These are phyloP conservation scores for Cetonia aurata DNA, from an alignment of 2,888 invertebrate genomes.

Conservation along the genomic window DNA sequence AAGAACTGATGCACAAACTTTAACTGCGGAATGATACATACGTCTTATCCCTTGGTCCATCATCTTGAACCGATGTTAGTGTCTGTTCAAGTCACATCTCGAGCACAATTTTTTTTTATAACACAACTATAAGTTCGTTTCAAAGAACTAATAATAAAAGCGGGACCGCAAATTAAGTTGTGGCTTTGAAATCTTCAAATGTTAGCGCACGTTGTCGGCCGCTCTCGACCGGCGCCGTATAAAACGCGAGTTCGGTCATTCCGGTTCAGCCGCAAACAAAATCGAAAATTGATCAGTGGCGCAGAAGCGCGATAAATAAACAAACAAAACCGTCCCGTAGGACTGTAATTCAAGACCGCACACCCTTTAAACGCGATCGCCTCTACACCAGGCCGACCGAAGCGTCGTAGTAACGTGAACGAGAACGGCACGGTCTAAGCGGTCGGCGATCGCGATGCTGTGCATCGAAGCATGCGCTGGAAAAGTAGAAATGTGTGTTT, in stretches of 20 bases:
- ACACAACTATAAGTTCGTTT: slow-evolving; percentile 15
- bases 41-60: slow-evolving; percentile 83
- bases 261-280: neutral
- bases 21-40: slow-evolving; percentile 67
- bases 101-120: neutral
- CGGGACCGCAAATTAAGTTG: slow-evolving; percentile 15
- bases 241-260: neutral
- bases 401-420: slow-evolving; percentile 26
- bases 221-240: slow-evolving; percentile 11
- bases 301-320: slow-evolving; percentile 28
- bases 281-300: slow-evolving; percentile 26
- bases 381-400: slow-evolving; percentile 25
- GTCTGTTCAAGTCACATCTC: slow-evolving; percentile 27
- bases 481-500: slow-evolving; percentile 51
- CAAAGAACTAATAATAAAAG: slow-evolving; percentile 42
- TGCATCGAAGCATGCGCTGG: slow-evolving; percentile 59
- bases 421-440: slow-evolving; percentile 35
- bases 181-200: neutral
- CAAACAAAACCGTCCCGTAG: slow-evolving; percentile 52
- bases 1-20: slow-evolving; percentile 25
- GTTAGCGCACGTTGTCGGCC: neutral
- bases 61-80: slow-evolving; percentile 66
- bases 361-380: slow-evolving; percentile 35
- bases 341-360: slow-evolving; percentile 54
- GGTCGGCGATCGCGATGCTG: slow-evolving; percentile 44